These are phyloP conservation scores for Drosophila differens DNA, from an alignment of 2,888 invertebrate species.

Conservation along the genomic window DNA sequence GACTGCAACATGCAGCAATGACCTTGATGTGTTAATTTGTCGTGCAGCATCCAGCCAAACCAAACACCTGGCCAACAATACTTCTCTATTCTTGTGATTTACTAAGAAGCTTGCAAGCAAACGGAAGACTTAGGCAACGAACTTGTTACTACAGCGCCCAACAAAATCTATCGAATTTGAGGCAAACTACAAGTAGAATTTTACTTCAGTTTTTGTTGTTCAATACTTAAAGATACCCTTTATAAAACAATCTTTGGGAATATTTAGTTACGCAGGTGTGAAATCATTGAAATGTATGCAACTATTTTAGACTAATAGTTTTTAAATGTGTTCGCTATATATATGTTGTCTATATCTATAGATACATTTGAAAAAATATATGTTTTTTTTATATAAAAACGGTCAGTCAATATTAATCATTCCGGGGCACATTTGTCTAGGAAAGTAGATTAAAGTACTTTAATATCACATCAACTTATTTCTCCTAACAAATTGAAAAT, in stretches of 20 bases:
- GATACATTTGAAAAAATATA: background rate
- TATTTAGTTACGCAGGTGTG: background rate
- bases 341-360: background rate
- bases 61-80: slow-evolving; percentile 49
- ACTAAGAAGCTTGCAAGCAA: slow-evolving; percentile 14
- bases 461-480: background rate
- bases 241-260: background rate
- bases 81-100: slow-evolving; percentile 22
- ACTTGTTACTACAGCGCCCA: slow-evolving; percentile 31
- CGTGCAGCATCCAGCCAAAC: slow-evolving; percentile 27
- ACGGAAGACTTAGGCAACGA: slow-evolving; percentile 67
- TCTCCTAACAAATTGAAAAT: background rate
- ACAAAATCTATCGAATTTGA: slow-evolving; percentile 11
- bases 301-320: background rate
- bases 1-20: slow-evolving; percentile 48
- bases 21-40: slow-evolving; percentile 84
- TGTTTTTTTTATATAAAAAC: background rate
- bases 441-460: background rate
- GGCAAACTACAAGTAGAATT: background rate
- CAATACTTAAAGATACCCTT: slow-evolving; percentile 3
- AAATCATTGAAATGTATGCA: background rate
- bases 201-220: background rate
- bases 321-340: background rate
- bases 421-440: background rate
- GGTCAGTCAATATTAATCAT: background rate